Conservation (phyloP, 2,888 invertebrate genomes). For the Stenichneumon culpator region DNA sequence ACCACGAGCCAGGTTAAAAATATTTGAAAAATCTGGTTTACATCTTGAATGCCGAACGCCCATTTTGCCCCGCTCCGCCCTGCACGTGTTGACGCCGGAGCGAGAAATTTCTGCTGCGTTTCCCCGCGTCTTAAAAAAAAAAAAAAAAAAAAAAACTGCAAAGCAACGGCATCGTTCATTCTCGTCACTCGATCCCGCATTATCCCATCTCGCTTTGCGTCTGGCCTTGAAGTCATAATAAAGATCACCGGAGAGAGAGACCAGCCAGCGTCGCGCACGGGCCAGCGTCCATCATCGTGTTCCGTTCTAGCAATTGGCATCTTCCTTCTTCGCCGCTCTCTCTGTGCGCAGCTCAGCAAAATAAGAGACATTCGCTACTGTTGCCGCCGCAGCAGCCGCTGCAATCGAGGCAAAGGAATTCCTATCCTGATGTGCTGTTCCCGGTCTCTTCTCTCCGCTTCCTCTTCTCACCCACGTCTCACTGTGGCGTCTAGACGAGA, state of each 20-base stretch:
- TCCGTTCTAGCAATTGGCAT: slow-evolving; percentile 29
- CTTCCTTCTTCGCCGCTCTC: slow-evolving; percentile 52
- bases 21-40: too few relatives aligned
- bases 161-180: slow-evolving; percentile 20
- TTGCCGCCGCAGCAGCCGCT: slow-evolving; percentile 59
- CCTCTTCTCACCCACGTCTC: slow-evolving; percentile 56
- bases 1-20: too few relatives aligned
- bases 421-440: slow-evolving; percentile 42
- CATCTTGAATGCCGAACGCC: too few relatives aligned
- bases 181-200: slow-evolving; percentile 47
- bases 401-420: slow-evolving; percentile 64
- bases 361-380: slow-evolving; percentile 62
- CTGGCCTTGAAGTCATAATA: slow-evolving; percentile 63
- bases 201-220: slow-evolving; percentile 43
- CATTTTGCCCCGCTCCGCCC: background rate
- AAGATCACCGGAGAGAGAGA: slow-evolving; percentile 40
- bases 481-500: slow-evolving; percentile 79
- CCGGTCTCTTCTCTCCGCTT: slow-evolving; percentile 39
- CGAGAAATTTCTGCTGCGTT: slow-evolving; percentile 39
- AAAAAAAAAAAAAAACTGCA: background rate
- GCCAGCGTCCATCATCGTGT: slow-evolving; percentile 49
- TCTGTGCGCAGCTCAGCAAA: slow-evolving; percentile 46
- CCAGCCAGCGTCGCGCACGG: slow-evolving; percentile 23
- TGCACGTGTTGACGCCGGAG: slow-evolving; percentile 24
- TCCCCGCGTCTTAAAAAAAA: slow-evolving; percentile 1